phyloP scores from a whole-genome alignment of 2,113 vertebrate species.

The Odontophorus gujanensis region DNA sequence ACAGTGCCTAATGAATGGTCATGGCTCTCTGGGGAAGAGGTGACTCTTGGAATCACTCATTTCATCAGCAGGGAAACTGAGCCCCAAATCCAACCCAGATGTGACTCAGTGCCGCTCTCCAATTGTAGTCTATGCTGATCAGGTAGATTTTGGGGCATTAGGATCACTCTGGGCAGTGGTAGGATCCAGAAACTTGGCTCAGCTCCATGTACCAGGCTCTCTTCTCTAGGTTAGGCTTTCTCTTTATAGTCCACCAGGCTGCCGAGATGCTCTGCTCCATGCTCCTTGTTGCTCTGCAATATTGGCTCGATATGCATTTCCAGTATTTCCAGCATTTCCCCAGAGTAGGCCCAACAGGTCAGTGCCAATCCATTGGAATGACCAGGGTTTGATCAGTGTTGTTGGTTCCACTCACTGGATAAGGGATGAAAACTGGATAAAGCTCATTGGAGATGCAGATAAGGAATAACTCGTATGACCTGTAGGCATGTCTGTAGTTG shows the following conservation, averaged over 20 bases:
- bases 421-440: not conserved
- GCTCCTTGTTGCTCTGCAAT: not conserved
- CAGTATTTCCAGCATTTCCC: not conserved
- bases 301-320: not conserved
- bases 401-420: not conserved
- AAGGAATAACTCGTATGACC: not conserved
- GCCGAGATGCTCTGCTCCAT: not conserved
- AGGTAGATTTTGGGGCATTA: not conserved
- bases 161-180: not conserved
- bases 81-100: not conserved
- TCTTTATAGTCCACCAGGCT: not conserved
- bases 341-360: not conserved
- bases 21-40: not conserved
- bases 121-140: not conserved
- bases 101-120: not conserved
- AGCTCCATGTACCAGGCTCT: not conserved
- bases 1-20: constrained; percentile 33
- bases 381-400: not conserved
- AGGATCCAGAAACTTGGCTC: not conserved
- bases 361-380: not conserved
- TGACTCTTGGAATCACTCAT: not conserved
- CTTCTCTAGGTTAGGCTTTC: not conserved
- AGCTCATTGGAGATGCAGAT: not conserved
- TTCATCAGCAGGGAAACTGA: not conserved
- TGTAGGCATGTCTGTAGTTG: not conserved